Conservation (phyloP, 2,888 invertebrate genomes). For the Clitarchus hookeri region DNA sequence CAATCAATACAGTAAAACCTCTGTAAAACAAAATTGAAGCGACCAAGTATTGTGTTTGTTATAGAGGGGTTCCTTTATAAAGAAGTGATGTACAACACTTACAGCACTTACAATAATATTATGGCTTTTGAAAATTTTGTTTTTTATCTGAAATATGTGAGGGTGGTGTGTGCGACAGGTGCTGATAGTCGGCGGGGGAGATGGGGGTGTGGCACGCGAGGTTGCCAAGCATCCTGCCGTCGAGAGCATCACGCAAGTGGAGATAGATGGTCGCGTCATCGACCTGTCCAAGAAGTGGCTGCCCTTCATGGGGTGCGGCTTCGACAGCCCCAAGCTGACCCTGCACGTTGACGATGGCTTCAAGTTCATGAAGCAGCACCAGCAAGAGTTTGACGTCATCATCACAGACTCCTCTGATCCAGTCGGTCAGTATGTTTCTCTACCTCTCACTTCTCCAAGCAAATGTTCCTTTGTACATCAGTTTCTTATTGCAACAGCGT, state of each 20-base stretch:
- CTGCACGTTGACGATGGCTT: constrained; percentile 92
- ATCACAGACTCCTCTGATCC: constrained; percentile 99
- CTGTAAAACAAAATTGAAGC: too few species aligned
- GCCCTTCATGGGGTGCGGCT: constrained; percentile 89
- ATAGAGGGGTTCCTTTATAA: too few species aligned
- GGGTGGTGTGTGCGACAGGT: constrained; percentile 57
- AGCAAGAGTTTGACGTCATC: constrained; percentile 90
- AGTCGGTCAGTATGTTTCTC: constrained; percentile 64
- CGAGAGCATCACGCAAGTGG: constrained; percentile 83
- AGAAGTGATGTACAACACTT: background rate
- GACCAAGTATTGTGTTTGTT: too few species aligned
- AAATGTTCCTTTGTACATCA: too few species aligned
- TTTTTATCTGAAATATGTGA: too few species aligned
- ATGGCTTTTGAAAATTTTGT: too few species aligned
- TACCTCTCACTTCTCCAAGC: too few species aligned
- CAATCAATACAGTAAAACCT: too few species aligned
- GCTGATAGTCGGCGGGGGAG: constrained; percentile 96
- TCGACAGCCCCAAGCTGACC: constrained; percentile 79
- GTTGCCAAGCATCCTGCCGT: constrained; percentile 91
- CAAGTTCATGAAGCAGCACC: constrained; percentile 87
- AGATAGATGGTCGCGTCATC: constrained; percentile 92
- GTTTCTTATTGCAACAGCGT: too few species aligned
- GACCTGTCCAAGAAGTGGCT: constrained; percentile 86
- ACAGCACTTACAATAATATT: background rate
- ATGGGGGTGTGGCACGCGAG: constrained; percentile 96